These are phyloP conservation scores for Styela clava DNA, from an alignment of 23 tunicate species.

Conservation along the genomic window DNA sequence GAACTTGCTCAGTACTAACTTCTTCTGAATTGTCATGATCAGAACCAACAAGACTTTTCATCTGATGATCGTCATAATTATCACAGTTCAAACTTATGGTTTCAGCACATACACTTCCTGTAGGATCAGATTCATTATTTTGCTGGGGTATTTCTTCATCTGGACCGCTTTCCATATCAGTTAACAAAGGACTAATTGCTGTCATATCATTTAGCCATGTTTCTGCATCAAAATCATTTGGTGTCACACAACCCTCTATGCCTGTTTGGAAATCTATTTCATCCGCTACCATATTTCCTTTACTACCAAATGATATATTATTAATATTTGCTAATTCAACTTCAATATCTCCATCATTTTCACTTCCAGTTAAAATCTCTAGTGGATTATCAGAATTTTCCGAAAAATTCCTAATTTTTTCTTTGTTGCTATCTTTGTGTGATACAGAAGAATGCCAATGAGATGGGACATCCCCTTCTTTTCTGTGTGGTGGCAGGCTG, in stretches of 20 bases:
- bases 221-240: neutral
- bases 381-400: neutral
- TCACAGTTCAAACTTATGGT: too few species aligned
- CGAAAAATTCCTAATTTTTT: neutral
- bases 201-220: neutral
- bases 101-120: too few species aligned
- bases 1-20: too few species aligned
- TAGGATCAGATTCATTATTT: neutral
- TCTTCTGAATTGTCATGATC: too few species aligned
- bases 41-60: too few species aligned
- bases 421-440: neutral
- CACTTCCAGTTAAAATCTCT: neutral
- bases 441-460: conserved; percentile 25
- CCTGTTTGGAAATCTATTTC: too few species aligned
- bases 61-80: too few species aligned
- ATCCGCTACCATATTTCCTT: neutral
- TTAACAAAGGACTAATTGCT: neutral
- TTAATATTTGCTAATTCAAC: neutral
- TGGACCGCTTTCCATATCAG: neutral
- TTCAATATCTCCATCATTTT: neutral
- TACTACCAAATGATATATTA: neutral
- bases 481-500: conserved; percentile 12
- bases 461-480: conserved; percentile 20
- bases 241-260: neutral
- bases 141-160: neutral